Evolutionary conservation across 1,140 invertebrate genomes (phyloP), one percentile per base, ranked within the genome.

Genomic region (Zophobas atratus): DNA sequence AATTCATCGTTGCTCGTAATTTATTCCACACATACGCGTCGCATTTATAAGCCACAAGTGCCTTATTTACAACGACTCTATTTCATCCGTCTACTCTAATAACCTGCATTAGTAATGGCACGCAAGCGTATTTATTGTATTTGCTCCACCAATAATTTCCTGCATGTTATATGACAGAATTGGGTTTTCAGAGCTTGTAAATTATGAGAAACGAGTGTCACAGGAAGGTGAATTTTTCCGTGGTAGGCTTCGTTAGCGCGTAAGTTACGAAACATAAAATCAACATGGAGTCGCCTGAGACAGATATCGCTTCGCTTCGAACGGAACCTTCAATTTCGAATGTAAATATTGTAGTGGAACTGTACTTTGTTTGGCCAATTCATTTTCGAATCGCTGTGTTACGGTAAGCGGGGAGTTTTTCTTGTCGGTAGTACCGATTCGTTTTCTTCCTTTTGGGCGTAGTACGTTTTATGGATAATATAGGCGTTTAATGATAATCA

Each of bases 331-430:
- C 57, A 63, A 63, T 63, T 63, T 39, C 57, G 6, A 38, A 36
- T 39, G 57, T 39, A 63, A 63, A 63, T 63, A 63, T 63, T 63
- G 57, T 63, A 36, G 49, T 51, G 20, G 57, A 63, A 63, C 57
- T 63, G 57, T 63, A 63, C 57, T 63, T 63, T 63, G 57, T 63
- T 63, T 63, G 35, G n/a, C 36, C 57, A 39, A 39, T 63, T 63
- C 57, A 34, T 63, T 63, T 63, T 36, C 57, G 57, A 33, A 39
- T 38, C 57, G 57, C 38, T 46, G 3, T 3, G 43, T 51, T 63
- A 63, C 57, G 57, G 57, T 63, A 38, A 63, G 39, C 35, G 57
- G 38, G 35, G 36, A 63, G 34, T 63, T 63, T 63, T 63, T 63
- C 57, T 4, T 20, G 49, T 46, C 8, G 43, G 43, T 46, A 8